Evolutionary conservation across 2,888 invertebrate genomes (phyloP), one percentile per base, ranked within the genome.

Genomic region (Caenorhabditis angaria): DNA sequence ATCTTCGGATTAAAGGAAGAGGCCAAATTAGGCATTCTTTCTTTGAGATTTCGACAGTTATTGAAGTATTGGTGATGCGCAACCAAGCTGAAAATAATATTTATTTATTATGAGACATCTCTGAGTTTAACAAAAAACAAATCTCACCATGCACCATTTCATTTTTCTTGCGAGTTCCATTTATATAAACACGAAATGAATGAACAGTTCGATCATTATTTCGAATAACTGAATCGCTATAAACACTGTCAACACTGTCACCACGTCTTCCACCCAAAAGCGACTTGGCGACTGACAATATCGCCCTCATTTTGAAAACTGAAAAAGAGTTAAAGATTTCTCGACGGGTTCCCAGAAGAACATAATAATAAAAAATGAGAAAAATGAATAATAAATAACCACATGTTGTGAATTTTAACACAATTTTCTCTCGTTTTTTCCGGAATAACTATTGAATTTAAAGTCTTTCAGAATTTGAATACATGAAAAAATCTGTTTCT

Each of bases 1-100:
- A 85, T 32, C 85, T 76, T 1, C 85, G 80, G 48, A 85, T 74
- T 54, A 80, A 73, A n/a, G 80, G 81, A 8, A 85, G 68, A 8
- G 85, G 85, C 83, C 83, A 85, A 25, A 74, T 73, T 27, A 82
- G 65, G 22, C 71, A 65, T 41, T 83, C 80, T 35, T 73, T 71
- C 24, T 78, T 80, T 58, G 80, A 75, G 12, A 80, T 66, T 51
- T 77, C 71, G 58, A 85, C 71, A 20, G 83, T 63, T 25, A 84
- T 85, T 51, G 81, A 63, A 14, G 48, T 14, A 10, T 59, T 51
- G 1, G 73, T 50, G 3, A 77, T 57, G 12, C 76, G 73, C 5
- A 84, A 74, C 82, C 83, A 84, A 8, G 84, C 83, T 82, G 70
- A 55, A 77, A 70, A 41, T 24, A 48, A 12, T 5, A 27, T 60